Base-by-base conservation (phyloP, 2,888 invertebrate species). In the Parnassius apollo region DNA sequence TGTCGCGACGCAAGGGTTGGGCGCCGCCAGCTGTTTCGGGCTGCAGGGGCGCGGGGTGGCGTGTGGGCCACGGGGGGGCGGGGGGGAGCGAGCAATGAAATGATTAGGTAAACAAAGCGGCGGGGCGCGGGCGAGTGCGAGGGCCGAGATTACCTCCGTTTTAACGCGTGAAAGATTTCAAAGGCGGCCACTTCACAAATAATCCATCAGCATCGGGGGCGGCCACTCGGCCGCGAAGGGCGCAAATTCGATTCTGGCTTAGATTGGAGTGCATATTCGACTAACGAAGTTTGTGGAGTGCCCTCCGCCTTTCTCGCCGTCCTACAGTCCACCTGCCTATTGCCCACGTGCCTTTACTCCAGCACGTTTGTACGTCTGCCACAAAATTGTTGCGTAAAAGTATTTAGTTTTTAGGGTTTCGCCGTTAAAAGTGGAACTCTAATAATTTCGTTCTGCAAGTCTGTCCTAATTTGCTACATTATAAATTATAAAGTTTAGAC, bases 131-230 rank as follows among this genome's bases (percentile, higher is more conserved):
- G 61, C 68, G 62, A 59, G 66, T 68, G 68, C 67, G 59, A 64
- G 78, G 73, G 81, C 76, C 76, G 82, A 85, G 88, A 89, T 87
- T 88, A 86, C 88, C 90, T 90, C 85, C 91, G 82, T 90, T 91
- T 91, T 91, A 90, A 88, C 91, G 91, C 90, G 86, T 84, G 87
- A 90, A 86, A 87, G 87, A 85, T 88, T 90, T 90, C 85, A 89
- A 89, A 90, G 88, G 87, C 84, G 80, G 71, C 74, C 77, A 78
- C 82, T 86, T 85, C 89, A 88, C 91, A 86, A 88, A 89, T 89
- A 90, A 89, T 89, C 86, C 86, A 88, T 88, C 89, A 88, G 85
- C 82, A 82, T 83, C 81, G 85, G 81, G 82, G 81, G 81, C 61
- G 73, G 71, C 74, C 73, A 62, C 61, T 59, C 65, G 66, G 68